Percentiles rank a stretch among this genome's conserved stretches.
Conservation (phyloP, 2,113 vertebrate genomes). For the Phaetusa simplex region DNA sequence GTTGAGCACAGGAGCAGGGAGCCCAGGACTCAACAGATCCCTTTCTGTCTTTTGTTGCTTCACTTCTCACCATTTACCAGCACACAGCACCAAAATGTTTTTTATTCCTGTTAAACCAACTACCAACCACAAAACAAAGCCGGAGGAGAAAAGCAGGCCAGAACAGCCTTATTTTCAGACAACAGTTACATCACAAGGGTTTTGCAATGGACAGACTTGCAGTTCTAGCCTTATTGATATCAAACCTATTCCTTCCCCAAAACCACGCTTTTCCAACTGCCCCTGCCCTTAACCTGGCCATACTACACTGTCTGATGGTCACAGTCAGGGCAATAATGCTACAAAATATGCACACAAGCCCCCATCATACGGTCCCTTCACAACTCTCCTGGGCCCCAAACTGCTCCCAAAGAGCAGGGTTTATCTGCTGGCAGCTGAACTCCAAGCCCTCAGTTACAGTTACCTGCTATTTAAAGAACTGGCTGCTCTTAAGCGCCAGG, state of each 20-base stretch:
- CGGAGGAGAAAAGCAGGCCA: neutral
- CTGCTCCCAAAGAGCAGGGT: neutral
- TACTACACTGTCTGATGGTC: neutral
- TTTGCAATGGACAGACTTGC: neutral
- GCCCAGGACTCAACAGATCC: neutral
- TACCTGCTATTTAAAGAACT: neutral
- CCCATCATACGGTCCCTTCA: neutral
- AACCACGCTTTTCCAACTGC: neutral
- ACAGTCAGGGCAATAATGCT: neutral
- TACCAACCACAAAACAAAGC: neutral
- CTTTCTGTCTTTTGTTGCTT: neutral
- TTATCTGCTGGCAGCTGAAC: neutral
- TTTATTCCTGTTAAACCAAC: neutral
- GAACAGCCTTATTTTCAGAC: neutral
- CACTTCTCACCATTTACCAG: neutral
- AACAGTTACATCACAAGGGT: neutral
- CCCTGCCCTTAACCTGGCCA: neutral
- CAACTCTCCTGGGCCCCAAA: neutral
- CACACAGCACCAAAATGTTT: neutral
- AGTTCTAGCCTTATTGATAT: neutral
- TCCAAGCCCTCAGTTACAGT: neutral
- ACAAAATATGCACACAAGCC: neutral
- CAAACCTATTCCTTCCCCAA: neutral
- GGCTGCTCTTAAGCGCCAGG: neutral
- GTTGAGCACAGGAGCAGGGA: neutral